These are phyloP conservation scores for Anguilla megastoma DNA, from an alignment of 2,797 vertebrate species.

Conservation along the genomic window DNA sequence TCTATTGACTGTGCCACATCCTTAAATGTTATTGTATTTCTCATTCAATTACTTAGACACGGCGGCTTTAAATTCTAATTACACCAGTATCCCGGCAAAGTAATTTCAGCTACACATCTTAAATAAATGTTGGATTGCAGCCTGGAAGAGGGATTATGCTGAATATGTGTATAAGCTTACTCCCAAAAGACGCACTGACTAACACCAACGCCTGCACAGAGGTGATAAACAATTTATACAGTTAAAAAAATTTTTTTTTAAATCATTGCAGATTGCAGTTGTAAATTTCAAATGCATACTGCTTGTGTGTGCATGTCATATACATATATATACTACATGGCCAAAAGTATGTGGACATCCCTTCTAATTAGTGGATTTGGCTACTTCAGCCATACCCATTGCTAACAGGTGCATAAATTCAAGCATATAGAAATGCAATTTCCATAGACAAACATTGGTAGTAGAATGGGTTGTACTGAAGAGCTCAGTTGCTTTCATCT, in stretches of 20 bases:
- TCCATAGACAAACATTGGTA: no score
- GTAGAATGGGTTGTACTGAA: no score
- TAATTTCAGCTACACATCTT: constrained; percentile 39
- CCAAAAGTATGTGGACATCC: neutral
- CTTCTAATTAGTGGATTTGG: no score
- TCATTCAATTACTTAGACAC: constrained; percentile 42
- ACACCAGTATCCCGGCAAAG: constrained; percentile 21
- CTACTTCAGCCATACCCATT: no score
- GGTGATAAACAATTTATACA: constrained; percentile 30
- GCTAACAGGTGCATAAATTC: no score
- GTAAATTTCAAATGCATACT: neutral
- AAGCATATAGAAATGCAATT: no score
- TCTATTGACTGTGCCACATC: constrained; percentile 29
- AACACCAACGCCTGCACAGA: constrained; percentile 30
- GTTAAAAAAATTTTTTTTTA: neutral
- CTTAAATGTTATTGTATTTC: constrained; percentile 37
- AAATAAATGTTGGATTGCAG: constrained; percentile 34
- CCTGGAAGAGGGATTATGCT: constrained; percentile 34
- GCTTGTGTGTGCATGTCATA: neutral
- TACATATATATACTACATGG: no score
- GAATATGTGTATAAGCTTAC: constrained; percentile 26
- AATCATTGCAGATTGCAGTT: constrained; percentile 15
- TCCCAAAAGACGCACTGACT: neutral
- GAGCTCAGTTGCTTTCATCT: no score
- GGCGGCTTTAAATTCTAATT: constrained; percentile 46